Conservation (phyloP, 2,888 invertebrate species). For the Oscheius sp. region DNA sequence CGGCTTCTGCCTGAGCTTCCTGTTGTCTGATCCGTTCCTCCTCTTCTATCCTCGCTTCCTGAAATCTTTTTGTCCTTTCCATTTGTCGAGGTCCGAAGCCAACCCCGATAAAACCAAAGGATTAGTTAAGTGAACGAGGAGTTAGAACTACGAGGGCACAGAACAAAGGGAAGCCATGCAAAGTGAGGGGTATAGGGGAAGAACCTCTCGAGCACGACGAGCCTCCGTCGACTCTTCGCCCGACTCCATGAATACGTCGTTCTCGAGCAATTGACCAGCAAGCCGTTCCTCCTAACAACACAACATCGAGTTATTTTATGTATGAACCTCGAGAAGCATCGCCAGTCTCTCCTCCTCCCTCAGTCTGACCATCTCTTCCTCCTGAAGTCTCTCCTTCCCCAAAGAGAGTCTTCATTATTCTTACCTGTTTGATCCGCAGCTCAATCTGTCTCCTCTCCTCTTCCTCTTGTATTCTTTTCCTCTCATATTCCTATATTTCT, state of each 20-base stretch:
- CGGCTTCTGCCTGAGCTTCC: slow-evolving; percentile 22
- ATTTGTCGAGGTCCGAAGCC: neutral
- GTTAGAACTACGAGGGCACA: neutral
- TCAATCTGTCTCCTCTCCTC: neutral
- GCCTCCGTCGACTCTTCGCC: slow-evolving; percentile 7
- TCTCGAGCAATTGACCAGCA: slow-evolving; percentile 16
- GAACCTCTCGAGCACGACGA: slow-evolving; percentile 13
- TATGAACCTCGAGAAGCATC: slow-evolving; percentile 3
- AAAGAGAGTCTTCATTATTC: neutral
- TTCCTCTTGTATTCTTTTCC: slow-evolving; percentile 12
- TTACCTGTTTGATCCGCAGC: slow-evolving; percentile 20
- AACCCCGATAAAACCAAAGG: neutral
- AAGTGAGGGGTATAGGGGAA: too few species aligned
- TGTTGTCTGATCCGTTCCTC: slow-evolving; percentile 27
- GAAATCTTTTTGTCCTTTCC: too few species aligned
- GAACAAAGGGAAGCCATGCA: slow-evolving; percentile 21
- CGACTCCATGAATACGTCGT: neutral
- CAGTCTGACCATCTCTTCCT: slow-evolving; percentile 9
- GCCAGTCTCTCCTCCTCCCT: slow-evolving; percentile 14
- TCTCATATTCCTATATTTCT: neutral
- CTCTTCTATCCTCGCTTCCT: slow-evolving; percentile 16
- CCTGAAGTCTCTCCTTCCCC: slow-evolving; percentile 10
- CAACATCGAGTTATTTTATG: neutral
- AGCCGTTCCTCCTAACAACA: slow-evolving; percentile 23
- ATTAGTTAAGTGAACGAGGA: neutral